A percentile compares a stretch with the other conserved stretches of the same genome.
phyloP scores from a whole-genome alignment of 23 tunicate species.

The Pegea sp. region DNA sequence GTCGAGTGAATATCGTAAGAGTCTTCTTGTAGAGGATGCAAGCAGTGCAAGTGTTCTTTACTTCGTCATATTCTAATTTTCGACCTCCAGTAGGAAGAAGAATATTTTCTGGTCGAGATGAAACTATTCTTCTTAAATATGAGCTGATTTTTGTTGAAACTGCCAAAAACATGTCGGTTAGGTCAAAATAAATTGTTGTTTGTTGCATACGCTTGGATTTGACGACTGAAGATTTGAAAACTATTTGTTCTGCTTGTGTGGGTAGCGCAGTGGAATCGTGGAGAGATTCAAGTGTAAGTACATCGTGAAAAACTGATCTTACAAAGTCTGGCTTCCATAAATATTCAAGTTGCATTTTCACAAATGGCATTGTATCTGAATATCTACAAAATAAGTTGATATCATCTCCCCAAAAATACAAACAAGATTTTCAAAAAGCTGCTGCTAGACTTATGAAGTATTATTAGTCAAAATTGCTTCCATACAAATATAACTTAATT shows the following conservation, averaged over 20 bases:
- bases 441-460: no score
- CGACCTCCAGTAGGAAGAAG: conserved; percentile 77
- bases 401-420: neutral
- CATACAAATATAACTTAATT: no score
- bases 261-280: conserved; percentile 53
- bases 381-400: conserved; percentile 14
- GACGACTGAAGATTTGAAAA: conserved; percentile 6
- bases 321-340: conserved; percentile 46
- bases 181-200: neutral
- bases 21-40: conserved; percentile 32
- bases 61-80: conserved; percentile 80
- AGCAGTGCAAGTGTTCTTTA: conserved; percentile 37
- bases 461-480: no score
- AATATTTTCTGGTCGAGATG: conserved; percentile 15
- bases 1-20: conserved; percentile 41
- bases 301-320: conserved; percentile 40
- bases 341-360: conserved; percentile 38
- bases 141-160: conserved; percentile 53
- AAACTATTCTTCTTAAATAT: conserved; percentile 35
- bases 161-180: conserved; percentile 3
- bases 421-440: neutral
- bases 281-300: conserved; percentile 42
- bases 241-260: conserved; percentile 53
- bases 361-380: conserved; percentile 28
- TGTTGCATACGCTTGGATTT: neutral